Percentiles rank a stretch among this genome's conserved stretches.
Conservation (phyloP, 2,888 invertebrate genomes). For the Oscheius sp. region DNA sequence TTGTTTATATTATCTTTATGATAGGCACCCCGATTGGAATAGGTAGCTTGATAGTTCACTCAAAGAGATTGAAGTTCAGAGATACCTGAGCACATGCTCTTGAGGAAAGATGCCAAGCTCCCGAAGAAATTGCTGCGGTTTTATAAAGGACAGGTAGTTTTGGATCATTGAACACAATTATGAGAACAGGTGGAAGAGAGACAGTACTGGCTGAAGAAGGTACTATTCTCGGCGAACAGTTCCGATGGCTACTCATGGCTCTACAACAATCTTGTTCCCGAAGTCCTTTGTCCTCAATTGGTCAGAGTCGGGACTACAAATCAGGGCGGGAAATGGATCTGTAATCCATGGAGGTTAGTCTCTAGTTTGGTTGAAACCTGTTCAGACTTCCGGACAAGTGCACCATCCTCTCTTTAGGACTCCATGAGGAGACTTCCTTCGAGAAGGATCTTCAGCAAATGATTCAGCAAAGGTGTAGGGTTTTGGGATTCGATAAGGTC, state of each 20-base stretch:
- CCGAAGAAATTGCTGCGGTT: constrained; percentile 3
- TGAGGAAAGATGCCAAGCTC: background rate
- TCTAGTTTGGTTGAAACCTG: background rate
- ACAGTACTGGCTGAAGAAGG: constrained; percentile 6
- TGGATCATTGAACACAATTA: background rate
- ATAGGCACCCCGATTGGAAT: constrained; percentile 11
- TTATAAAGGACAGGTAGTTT: constrained; percentile 8
- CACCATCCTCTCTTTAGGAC: constrained; percentile 11
- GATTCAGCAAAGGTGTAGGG: background rate
- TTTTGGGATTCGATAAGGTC: constrained; percentile 8
- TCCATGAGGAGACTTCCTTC: constrained; percentile 7
- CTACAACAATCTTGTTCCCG: constrained; percentile 21
- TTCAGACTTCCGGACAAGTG: constrained; percentile 16
- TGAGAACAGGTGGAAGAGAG: background rate
- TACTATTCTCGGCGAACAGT: background rate
- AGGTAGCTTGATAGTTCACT: background rate
- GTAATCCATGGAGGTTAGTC: constrained; percentile 25
- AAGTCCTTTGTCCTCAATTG: constrained; percentile 21
- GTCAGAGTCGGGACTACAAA: constrained; percentile 3
- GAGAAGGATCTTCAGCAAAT: constrained; percentile 9
- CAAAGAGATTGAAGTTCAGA: background rate
- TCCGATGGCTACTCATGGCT: constrained; percentile 5
- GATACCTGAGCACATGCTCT: constrained; percentile 1
- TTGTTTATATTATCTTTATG: constrained; percentile 15
- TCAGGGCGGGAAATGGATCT: constrained; percentile 15